Evolutionary conservation across 2,888 invertebrate genomes (phyloP), one percentile per base, ranked within the genome.

Genomic region (Apoderus coryli): DNA sequence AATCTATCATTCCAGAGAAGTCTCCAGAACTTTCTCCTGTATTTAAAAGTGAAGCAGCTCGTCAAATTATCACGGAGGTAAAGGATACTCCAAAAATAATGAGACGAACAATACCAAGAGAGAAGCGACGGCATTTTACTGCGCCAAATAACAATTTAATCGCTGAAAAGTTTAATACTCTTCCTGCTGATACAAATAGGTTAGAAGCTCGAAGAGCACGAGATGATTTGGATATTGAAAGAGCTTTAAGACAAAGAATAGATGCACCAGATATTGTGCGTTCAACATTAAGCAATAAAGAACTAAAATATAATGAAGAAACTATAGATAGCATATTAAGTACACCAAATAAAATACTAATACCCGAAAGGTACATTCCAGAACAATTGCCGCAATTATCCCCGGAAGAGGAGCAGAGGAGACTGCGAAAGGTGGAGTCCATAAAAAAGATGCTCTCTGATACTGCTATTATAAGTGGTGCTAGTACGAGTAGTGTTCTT

Each of bases 281-380:
- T 23, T 86, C 86, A 0, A 85, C 88, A 1, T 53, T 85, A 37
- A 67, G 66, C 41, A 67, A 59, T 40, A 65, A 64, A 43, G 74
- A 75, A 48, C 59, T 70, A 31, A 71, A 74, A 40, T 73, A 75
- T 47, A 80, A 78, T 32, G 76, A 79, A 49, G 74, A 71, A 44
- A 84, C 88, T 26, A 89, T 90, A 41, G 90, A 90, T 54, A 78
- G 75, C 53, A 63, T 90, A 47, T 61, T 90, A 16, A 79, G 81
- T 27, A 79, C 85, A 10, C 90, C 90, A 9, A 80, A 80, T 56
- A 89, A 89, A 63, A 89, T 90, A 44, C 64, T 78, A 37, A 90
- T 90, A 46, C 90, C 90, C 0, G 89, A 90, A 60, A 68, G 90
- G 42, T 90, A 90, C 50, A 78, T 89, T 44, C 88, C 89, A 12